These are phyloP conservation scores for Ptychoptera contaminata DNA, from an alignment of 2,888 invertebrate species.

Conservation along the genomic window DNA sequence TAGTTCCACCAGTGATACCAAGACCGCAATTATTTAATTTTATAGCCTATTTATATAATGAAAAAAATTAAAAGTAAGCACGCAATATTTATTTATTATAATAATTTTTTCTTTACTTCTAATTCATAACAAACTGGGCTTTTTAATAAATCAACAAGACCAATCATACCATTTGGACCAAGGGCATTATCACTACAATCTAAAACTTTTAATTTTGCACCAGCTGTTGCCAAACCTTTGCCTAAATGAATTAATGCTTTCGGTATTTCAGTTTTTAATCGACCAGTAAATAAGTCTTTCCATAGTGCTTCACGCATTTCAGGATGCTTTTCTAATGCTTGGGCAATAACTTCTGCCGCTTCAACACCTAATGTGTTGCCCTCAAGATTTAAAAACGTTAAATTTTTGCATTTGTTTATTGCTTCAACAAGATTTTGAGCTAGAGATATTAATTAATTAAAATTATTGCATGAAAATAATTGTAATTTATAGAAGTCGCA, in stretches of 20 bases:
- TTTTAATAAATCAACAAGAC: constrained; percentile 64
- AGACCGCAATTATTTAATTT: constrained; percentile 90
- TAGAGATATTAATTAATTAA: constrained; percentile 22
- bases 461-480: constrained; percentile 1
- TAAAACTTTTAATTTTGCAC: constrained; percentile 63
- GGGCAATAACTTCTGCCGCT: constrained; percentile 72
- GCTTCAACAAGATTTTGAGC: constrained; percentile 60
- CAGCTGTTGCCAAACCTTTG: constrained; percentile 62
- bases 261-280: constrained; percentile 91
- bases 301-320: constrained; percentile 72
- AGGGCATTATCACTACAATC: constrained; percentile 96
- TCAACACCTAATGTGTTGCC: constrained; percentile 88
- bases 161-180: constrained; percentile 86
- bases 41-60: constrained; percentile 39
- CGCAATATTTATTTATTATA: not conserved
- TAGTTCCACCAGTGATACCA: constrained; percentile 74
- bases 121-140: constrained; percentile 75
- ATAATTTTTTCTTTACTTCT: constrained; percentile 25
- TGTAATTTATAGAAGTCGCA: constrained; percentile 26
- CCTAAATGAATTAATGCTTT: constrained; percentile 66
- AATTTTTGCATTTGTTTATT: constrained; percentile 49
- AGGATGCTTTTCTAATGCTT: constrained; percentile 59
- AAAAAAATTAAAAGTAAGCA: not conserved
- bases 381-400: constrained; percentile 66
- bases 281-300: constrained; percentile 94